Evolutionary conservation across 2,888 invertebrate species (phyloP), one percentile per base, ranked within the genome.

Genomic region (Hymenopus coronatus): DNA sequence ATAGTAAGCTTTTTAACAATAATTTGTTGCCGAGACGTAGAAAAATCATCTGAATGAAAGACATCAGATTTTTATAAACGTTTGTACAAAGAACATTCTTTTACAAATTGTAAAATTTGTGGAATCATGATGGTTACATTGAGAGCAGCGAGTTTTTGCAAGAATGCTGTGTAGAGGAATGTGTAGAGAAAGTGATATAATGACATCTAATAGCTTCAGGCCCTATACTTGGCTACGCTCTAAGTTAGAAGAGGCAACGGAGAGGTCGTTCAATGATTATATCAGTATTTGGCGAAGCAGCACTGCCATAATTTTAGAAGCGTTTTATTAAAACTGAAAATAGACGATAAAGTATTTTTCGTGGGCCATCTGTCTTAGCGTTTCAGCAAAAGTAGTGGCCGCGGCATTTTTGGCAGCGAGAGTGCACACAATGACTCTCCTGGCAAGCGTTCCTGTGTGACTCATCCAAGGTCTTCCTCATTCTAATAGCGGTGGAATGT

Each of bases 401-500:
- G 54, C 14, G 54, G 54, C 54, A 70, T 15, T 70, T 70, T 70
- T 70, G 54, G 54, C 54, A 70, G 3, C 15, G 54, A 70, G 54
- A 70, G 54, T 70, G 54, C 54, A 70, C 54, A 70, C 54, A 70
- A 70, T 70, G 54, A 70, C 54, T 70, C 20, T 70, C 20, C 54
- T 70, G 54, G 54, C 54, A 70, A 70, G 15, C 54, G 15, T 70
- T 25, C 54, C 54, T 20, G 2, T 70, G 20, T 70, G 54, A 70
- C n/a, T 46, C 70, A 20, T 28, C 20, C 28, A 81, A 86, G 81
- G 81, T 25, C 81, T 86, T 86, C 86, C 86, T 86, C 28, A 40
- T 81, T 86, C 70, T 86, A 86, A 86, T 81, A 86, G 28, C 28
- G 30, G 86, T 86, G 70, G 46, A 86, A 86, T 86, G 81, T 28